Base-by-base conservation (phyloP, 2,113 vertebrate species). In the Ia io region DNA sequence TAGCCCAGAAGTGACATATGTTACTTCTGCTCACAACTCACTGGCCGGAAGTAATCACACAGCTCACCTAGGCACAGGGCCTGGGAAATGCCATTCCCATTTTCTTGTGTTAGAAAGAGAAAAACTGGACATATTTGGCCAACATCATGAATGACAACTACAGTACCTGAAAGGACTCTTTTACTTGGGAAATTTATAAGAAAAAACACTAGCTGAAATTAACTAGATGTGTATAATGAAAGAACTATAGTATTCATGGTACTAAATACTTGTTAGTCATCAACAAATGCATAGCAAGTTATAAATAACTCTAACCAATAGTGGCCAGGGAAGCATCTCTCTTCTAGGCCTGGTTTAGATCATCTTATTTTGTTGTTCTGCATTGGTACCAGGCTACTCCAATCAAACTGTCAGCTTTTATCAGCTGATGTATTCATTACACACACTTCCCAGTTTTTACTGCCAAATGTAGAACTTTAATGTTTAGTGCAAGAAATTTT, bases 11-110 rank as follows among this genome's bases (percentile, higher is more conserved):
- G 35, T 90, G 79, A 77, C 42, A 85, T 77, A 80, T 51, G 40
- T 94, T 87, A 92, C 28, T 87, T 88, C 42, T 90, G 65, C 78
- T 92, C 49, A 84, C 12, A 83, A 42, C 2, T 92, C 77, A 84
- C 83, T 69, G 37, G 25, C 82, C 17, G 9, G 53, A 93, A 80
- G 9, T 63, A 91, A 56, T 91, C 71, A 84, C 40, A 73, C 25
- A 20, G 47, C 5, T 91, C 23, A n/a, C 23, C 44, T 40, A 79
- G 23, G 1, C 40, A 79, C 47, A 85, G 37, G 5, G 49, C 32
- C 56, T 85, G 9, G 3, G 44, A 71, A 93, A 93, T 80, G 67
- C 11, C 56, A 88, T 84, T 88, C 30, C 22, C 25, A 63, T 82
- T 88, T 70, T 82, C 49, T 69, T 40, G 3, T 51, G 42, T 82